phyloP scores from a whole-genome alignment of 2,113 vertebrate species.

The Pterophyllum scalare region DNA sequence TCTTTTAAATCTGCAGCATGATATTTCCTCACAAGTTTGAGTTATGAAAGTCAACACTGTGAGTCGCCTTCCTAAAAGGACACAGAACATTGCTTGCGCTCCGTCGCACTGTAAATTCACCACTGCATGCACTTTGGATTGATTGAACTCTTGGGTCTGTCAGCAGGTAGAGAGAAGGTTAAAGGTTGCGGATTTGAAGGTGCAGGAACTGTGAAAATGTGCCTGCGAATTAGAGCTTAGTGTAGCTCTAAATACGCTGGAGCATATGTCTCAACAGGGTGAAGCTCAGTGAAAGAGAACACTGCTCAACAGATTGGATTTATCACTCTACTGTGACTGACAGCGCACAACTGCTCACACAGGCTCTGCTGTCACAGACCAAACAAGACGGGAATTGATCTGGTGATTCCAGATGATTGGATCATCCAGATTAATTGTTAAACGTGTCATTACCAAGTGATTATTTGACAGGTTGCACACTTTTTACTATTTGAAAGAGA shows the following conservation, averaged over 20 bases:
- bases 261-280: constrained; percentile 54
- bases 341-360: constrained; percentile 57
- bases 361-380: background rate
- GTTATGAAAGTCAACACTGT: constrained; percentile 19
- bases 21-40: constrained; percentile 41
- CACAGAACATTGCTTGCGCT: constrained; percentile 23
- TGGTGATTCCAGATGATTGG: background rate
- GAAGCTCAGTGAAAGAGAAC: constrained; percentile 57
- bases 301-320: constrained; percentile 54
- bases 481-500: background rate
- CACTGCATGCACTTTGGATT: constrained; percentile 6
- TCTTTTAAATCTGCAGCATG: constrained; percentile 15
- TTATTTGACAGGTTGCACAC: background rate
- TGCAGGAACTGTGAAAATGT: constrained; percentile 53
- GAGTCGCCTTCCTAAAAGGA: constrained; percentile 26
- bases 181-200: constrained; percentile 38
- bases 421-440: background rate
- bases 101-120: constrained; percentile 44
- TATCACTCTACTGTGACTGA: constrained; percentile 58
- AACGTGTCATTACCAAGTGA: background rate
- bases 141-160: constrained; percentile 34
- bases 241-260: constrained; percentile 46
- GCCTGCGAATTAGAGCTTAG: constrained; percentile 46
- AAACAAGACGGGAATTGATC: background rate
- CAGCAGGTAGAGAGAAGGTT: constrained; percentile 20